Evolutionary conservation across 2,113 vertebrate genomes (phyloP), one percentile per base, ranked within the genome.

Genomic region (Chloropsis hardwickii): DNA sequence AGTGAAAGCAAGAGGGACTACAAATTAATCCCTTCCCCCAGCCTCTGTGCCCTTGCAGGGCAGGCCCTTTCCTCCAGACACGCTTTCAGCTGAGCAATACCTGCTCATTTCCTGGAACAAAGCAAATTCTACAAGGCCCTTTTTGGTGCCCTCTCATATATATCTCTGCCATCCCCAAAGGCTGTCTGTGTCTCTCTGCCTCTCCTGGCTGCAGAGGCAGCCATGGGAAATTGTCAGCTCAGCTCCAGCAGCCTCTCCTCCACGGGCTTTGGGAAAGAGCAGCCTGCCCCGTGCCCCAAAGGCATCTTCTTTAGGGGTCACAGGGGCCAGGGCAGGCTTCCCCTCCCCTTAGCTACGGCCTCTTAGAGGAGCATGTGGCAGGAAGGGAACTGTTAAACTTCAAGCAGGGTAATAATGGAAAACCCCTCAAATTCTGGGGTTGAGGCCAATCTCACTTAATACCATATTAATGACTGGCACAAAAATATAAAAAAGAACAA

Each of bases 191-290:
- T 51, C 12, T 47, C 65, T 71, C 50, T 48, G 50, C 33, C 23
- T 45, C 51, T 44, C 37, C 61, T 27, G 31, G 42, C 64, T 53
- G 42, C 74, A 69, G n/a, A 72, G 24, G 44, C 39, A 77, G 42
- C 28, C 2, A 0, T 0, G 5, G 2, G n/a, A 2, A 2, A 20
- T 9, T 35, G 13, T 7, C 50, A 51, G 35, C 45, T 61, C 56
- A 65, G 74, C 29, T 85, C 79, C 70, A 56, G 37, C 70, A 65
- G 47, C 19, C 31, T 78, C 70, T 64, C 29, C 64, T 70, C 10
- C 3, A 54, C 1, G 3, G 28, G 29, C 58, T 74, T 74, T 31
- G 19, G 58, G 54, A 72, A 60, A 64, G 35, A 20, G 57, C 70
- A 66, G 65, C 35, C 57, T 86, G 54, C 25, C 20, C 28, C 50